Evolutionary conservation across 92 coral and sea anemone species (phyloP).

Genomic region (Ricordea florida): DNA sequence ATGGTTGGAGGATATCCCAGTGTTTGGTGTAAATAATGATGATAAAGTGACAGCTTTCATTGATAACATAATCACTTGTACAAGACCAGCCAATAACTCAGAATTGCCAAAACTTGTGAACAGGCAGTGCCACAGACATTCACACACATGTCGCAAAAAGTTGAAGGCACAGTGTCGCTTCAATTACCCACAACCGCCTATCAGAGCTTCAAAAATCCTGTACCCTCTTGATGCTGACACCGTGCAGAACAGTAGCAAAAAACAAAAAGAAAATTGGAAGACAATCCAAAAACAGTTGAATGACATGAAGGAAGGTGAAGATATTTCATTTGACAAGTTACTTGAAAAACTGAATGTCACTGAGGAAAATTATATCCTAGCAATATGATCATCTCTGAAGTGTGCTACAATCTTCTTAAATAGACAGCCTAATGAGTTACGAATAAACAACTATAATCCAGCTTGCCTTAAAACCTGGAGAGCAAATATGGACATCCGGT

Average conservation of each 20-base stretch:
- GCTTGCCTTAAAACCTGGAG: slow-evolving; percentile 65
- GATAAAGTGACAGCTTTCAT: slow-evolving; percentile 31
- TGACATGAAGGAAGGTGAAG: slow-evolving; percentile 61
- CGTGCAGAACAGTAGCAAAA: neutral
- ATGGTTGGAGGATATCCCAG: slow-evolving; percentile 43
- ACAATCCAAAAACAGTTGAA: slow-evolving; percentile 27
- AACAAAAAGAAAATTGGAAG: slow-evolving; percentile 37
- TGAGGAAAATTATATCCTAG: slow-evolving; percentile 57
- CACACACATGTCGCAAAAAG: slow-evolving; percentile 36
- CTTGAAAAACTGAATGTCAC: slow-evolving; percentile 27
- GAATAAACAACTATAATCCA: slow-evolving; percentile 61
- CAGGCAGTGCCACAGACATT: slow-evolving; percentile 39
- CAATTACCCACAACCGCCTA: slow-evolving; percentile 30
- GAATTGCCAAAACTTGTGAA: slow-evolving; percentile 32
- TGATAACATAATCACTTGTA: slow-evolving; percentile 60
- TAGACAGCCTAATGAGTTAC: slow-evolving; percentile 56
- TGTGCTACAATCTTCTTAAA: slow-evolving; percentile 52
- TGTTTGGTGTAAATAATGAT: slow-evolving; percentile 20
- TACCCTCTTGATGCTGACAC: slow-evolving; percentile 21
- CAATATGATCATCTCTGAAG: slow-evolving; percentile 42
- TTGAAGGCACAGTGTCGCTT: slow-evolving; percentile 28
- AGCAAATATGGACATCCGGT: slow-evolving; percentile 59
- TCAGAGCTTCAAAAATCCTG: slow-evolving; percentile 25
- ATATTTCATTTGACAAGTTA: slow-evolving; percentile 65
- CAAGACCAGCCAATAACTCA: slow-evolving; percentile 20